A percentile compares a stretch with the other conserved stretches of the same genome.
These are phyloP conservation scores for Axea sp. DNA, from an alignment of 2,888 invertebrate genomes.

Conservation along the genomic window DNA sequence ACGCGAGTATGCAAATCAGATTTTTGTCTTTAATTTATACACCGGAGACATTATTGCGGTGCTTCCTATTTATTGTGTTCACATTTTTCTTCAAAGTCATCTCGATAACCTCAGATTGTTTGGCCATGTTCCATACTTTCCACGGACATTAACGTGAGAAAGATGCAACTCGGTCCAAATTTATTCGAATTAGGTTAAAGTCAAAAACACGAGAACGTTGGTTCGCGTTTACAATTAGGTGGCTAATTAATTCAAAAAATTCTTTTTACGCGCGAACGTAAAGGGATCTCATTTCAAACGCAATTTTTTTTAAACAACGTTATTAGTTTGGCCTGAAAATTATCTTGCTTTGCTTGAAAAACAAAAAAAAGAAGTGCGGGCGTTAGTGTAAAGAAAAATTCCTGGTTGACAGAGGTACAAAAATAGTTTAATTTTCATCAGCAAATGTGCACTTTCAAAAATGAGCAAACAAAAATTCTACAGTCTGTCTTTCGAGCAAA, in stretches of 20 bases:
- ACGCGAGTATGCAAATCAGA: constrained; percentile 41
- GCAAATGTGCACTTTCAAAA: too few relatives aligned
- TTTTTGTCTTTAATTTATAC: constrained; percentile 44
- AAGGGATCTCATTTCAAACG: not conserved
- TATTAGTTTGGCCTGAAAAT: not conserved
- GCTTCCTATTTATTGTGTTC: constrained; percentile 54
- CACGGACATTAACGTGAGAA: constrained; percentile 47
- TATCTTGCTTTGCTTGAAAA: not conserved
- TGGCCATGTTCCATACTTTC: constrained; percentile 62
- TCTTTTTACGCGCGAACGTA: too few relatives aligned
- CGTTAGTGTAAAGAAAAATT: too few relatives aligned
- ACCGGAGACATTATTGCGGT: constrained; percentile 34
- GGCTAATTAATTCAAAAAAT: constrained; percentile 11
- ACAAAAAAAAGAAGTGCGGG: too few relatives aligned
- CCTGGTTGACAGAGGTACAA: too few relatives aligned
- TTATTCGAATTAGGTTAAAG: constrained; percentile 58
- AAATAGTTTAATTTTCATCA: too few relatives aligned
- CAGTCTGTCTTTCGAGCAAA: too few relatives aligned
- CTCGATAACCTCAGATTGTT: constrained; percentile 60
- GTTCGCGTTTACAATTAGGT: constrained; percentile 27
- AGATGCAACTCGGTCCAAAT: constrained; percentile 56
- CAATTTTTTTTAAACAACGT: not conserved
- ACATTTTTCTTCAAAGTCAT: constrained; percentile 56
- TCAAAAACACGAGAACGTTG: constrained; percentile 30
- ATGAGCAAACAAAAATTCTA: too few relatives aligned